Percentiles rank a stretch among this genome's conserved stretches.
Evolutionary conservation across 2,888 invertebrate genomes (phyloP).

Genomic region (Acronicta leporina): DNA sequence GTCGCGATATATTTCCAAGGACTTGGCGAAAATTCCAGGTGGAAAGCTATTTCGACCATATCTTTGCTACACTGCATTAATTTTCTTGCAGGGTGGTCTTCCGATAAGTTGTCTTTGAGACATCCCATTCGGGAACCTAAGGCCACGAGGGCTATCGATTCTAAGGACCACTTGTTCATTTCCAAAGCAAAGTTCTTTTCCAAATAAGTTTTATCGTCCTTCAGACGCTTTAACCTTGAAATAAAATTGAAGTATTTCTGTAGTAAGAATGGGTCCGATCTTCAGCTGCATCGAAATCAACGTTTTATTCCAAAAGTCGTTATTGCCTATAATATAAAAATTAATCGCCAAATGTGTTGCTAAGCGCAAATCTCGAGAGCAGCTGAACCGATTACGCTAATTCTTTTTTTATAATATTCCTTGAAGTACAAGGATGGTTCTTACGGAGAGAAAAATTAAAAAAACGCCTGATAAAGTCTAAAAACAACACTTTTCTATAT

Average conservation of each 20-base stretch:
- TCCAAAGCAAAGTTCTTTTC: conserved; percentile 84
- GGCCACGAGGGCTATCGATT: conserved; percentile 83
- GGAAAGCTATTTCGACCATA: conserved; percentile 67
- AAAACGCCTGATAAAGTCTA: no score
- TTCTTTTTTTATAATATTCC: no score
- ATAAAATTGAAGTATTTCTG: not conserved
- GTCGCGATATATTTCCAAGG: conserved; percentile 74
- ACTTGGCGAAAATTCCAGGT: conserved; percentile 73
- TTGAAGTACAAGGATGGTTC: no score
- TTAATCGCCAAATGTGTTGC: no score
- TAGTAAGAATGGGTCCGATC: no score
- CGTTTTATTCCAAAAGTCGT: no score
- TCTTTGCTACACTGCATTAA: conserved; percentile 73
- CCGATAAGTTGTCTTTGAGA: conserved; percentile 66
- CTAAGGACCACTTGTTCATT: conserved; percentile 90
- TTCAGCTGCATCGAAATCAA: no score
- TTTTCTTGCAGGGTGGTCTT: conserved; percentile 71
- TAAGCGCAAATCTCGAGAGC: no score
- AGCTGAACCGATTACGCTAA: no score
- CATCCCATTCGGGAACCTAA: conserved; percentile 79
- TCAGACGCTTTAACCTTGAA: conserved; percentile 73
- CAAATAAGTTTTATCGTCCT: conserved; percentile 69
- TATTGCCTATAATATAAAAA: no score
- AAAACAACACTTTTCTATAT: no score
- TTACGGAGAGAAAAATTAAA: no score